Base-by-base conservation (phyloP, 2,888 invertebrate genomes). In the Plagiodera versicolora region DNA sequence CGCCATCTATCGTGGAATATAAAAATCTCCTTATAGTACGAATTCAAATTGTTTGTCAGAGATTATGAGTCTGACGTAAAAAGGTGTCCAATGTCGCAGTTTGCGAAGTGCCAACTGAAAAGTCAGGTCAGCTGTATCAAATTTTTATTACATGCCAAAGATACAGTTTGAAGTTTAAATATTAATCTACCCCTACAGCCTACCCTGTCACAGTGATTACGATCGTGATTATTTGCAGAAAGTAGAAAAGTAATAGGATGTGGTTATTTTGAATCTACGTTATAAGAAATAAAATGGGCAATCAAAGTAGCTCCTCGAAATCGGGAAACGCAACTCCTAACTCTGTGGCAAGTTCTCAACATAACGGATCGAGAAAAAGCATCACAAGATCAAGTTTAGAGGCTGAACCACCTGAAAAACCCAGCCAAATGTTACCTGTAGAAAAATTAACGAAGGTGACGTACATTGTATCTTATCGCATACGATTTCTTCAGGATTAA, bases 401-500 rank as follows among this genome's bases (percentile, higher is more conserved):
- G 10, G 85, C 85, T 16, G 90, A 89, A 72, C 8, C 24, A n/a
- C 87, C 87, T 70, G 85, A 83, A 61, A 64, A 63, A 63, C 83
- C 85, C 24, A 83, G 82, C 46, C 87, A 88, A 56, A 83, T 91
- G 76, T 82, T 89, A 67, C 90, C 92, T 11, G 83, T 91, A 53
- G 91, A 91, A 75, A 90, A 88, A 80, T 82, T 92, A 52, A 86
- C 88, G 64, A 90, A 91, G 85, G 89, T 89, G 78, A 78, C 75
- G 68, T 66, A 61, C 57, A 62, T 54, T 18, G 50, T 62, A 62
- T 64, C 60, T 63, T 63, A 61, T 63, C 63, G 20, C 20, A 47
- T 35, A n/a, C 24, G 24, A 44, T 45, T 44, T 6, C 16, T n/a
- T 9, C 6, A 8, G 60, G 60, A 64, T 60, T 17, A 9, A 45